These are phyloP conservation scores for Eulemur rufifrons DNA, from an alignment of 2,113 vertebrate genomes.

Conservation along the genomic window DNA sequence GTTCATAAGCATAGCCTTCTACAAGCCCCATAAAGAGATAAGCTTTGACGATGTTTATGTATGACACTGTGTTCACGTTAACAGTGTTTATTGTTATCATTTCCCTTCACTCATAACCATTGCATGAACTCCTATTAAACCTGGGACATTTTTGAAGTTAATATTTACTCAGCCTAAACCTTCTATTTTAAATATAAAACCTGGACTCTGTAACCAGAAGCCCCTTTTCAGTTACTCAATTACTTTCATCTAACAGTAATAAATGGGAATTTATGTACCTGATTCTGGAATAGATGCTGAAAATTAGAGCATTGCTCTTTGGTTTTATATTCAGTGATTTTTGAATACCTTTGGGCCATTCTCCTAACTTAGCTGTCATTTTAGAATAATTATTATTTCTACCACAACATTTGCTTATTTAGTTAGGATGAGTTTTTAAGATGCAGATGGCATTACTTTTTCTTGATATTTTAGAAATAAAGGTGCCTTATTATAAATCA, in stretches of 20 bases:
- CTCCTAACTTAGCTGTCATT: not conserved
- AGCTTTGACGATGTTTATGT: not conserved
- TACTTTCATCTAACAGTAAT: slow-evolving; percentile 46
- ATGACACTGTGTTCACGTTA: not conserved
- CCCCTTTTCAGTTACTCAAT: slow-evolving; percentile 66
- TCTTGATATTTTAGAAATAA: not conserved
- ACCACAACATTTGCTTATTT: not conserved
- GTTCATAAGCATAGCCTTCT: not conserved
- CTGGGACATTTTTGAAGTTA: slow-evolving; percentile 36
- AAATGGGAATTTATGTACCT: slow-evolving; percentile 19
- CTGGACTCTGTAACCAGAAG: slow-evolving; percentile 35
- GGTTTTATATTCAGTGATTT: not conserved
- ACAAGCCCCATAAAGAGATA: not conserved
- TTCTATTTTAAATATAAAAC: slow-evolving; percentile 64
- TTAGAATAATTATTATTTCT: slow-evolving; percentile 6
- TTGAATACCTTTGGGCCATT: not conserved
- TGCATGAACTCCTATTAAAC: not conserved
- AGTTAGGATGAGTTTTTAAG: slow-evolving; percentile 16
- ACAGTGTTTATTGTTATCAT: not conserved
- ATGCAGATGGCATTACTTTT: slow-evolving; percentile 5
- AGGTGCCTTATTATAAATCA: not conserved
- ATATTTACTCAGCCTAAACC: slow-evolving; percentile 69
- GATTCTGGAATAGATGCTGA: slow-evolving; percentile 10
- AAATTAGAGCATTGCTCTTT: not conserved
- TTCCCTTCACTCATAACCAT: not conserved